Evolutionary conservation across 2,888 invertebrate genomes (phyloP), one percentile per base, ranked within the genome.

Genomic region (Acleris sparsana): DNA sequence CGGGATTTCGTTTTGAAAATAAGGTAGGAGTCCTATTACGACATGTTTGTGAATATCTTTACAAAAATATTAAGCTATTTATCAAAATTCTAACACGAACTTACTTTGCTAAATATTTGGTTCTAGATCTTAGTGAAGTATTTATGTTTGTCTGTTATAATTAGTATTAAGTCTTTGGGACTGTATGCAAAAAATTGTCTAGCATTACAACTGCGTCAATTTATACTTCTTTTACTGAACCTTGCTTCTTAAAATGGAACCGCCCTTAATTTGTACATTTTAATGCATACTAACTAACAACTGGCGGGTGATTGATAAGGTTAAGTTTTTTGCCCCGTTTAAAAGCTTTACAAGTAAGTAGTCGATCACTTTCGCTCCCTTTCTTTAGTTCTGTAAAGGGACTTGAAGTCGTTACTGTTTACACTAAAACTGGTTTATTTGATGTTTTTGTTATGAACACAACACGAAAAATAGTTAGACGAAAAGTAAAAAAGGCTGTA

Each of bases 331-430:
- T 51, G 9, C 44, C 13, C 13, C 39, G 55, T 44, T 44, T 51
- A 64, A 60, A 60, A 49, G 55, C 49, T 55, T 56, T 29, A 65
- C 60, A 44, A 65, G 49, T 65, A 44, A 65, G 49, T 65, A 51
- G 17, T 60, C 53, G 44, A 60, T 61, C 55, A 25, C 25, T 57
- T 44, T 56, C 39, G 39, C 13, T 18, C 18, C 49, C 49, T 2
- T 46, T 46, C n/a, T 46, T 46, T 17, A 13, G 46, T 6, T n/a
- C 44, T 17, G 46, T 46, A 2, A 0, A 17, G 46, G 46, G 46
- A 7, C 46, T n/a, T 46, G 4, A 44, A 44, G 46, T n/a, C 44
- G 44, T 46, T 46, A n/a, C n/a, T 17, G 17, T 17, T 46, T 46
- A n/a, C 7, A 46, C 13, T 13, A 13, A 39, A 39, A 39, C 39